Conservation (phyloP, 1,140 invertebrate genomes). For the Cydia amplana region DNA sequence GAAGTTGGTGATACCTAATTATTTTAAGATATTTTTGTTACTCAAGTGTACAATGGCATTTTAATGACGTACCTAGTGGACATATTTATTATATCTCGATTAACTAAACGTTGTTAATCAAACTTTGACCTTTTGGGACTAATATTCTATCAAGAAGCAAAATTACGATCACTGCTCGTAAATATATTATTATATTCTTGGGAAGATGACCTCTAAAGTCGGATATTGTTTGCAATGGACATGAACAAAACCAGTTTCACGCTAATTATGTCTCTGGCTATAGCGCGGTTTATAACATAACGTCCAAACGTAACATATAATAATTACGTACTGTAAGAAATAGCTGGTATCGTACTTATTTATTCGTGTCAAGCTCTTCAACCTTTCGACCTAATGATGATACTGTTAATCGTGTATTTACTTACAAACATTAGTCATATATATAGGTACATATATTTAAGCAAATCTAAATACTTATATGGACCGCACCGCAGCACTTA, state of each 20-base stretch:
- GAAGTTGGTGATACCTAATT: too few relatives aligned
- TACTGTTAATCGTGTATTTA: not conserved
- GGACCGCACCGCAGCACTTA: too few relatives aligned
- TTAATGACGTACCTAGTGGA: too few relatives aligned
- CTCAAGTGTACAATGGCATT: too few relatives aligned
- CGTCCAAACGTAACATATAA: not conserved
- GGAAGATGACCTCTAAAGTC: slow-evolving; percentile 18
- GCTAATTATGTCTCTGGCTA: not conserved
- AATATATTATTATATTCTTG: not conserved
- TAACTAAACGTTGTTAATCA: too few relatives aligned
- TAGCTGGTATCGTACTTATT: not conserved
- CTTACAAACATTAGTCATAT: not conserved
- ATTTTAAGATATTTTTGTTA: too few relatives aligned
- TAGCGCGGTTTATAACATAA: not conserved
- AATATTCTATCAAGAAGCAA: too few relatives aligned
- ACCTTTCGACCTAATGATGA: slow-evolving; percentile 10
- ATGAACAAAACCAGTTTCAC: slow-evolving; percentile 7
- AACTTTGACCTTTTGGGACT: too few relatives aligned
- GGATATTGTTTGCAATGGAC: slow-evolving; percentile 4
- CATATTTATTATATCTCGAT: too few relatives aligned
- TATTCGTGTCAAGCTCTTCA: slow-evolving; percentile 5
- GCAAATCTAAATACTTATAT: not conserved
- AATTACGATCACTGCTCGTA: not conserved
- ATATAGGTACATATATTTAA: not conserved
- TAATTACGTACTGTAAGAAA: not conserved